A percentile compares a stretch with the other conserved stretches of the same genome.
phyloP scores from a whole-genome alignment of 1,140 invertebrate genomes.

The Drosophila mayri region DNA sequence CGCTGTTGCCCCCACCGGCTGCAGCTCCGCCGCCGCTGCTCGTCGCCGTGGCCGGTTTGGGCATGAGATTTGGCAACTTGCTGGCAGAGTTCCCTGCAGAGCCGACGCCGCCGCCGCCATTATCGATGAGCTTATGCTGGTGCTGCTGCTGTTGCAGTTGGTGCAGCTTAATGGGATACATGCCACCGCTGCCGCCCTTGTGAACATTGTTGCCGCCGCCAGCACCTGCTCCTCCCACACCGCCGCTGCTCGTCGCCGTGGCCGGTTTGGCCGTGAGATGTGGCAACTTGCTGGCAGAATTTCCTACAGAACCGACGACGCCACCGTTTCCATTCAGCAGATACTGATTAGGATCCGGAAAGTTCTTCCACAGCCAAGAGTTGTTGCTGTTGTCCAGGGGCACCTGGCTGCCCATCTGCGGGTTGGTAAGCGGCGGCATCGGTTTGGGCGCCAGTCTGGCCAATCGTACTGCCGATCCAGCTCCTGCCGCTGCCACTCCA shows the following conservation, averaged over 20 bases:
- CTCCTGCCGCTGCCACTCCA: conserved; percentile 2
- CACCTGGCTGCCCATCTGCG: conserved; percentile 40
- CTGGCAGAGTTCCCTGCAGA: too few relatives aligned
- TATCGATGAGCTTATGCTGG: conserved; percentile 75
- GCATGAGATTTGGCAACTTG: conserved; percentile 67
- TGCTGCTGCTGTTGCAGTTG: conserved; percentile 63
- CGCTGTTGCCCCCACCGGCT: background rate
- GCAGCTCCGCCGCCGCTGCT: conserved; percentile 2
- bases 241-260: conserved; percentile 45
- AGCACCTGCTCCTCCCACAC: background rate
- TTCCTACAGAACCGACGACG: background rate
- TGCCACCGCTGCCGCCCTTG: background rate
- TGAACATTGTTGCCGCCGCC: background rate
- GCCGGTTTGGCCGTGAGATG: conserved; percentile 70
- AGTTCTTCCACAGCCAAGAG: conserved; percentile 82
- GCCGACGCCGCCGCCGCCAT: conserved; percentile 7
- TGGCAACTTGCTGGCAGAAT: conserved; percentile 55
- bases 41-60: conserved; percentile 63
- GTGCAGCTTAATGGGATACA: conserved; percentile 16
- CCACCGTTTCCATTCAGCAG: conserved; percentile 64
- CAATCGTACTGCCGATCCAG: conserved; percentile 27
- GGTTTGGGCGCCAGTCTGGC: conserved; percentile 56
- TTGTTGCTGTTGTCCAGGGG: conserved; percentile 61
- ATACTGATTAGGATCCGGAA: conserved; percentile 74
- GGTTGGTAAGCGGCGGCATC: conserved; percentile 60